These are phyloP conservation scores for Aphyosemion australe DNA, from an alignment of 2,113 vertebrate genomes.

Conservation along the genomic window DNA sequence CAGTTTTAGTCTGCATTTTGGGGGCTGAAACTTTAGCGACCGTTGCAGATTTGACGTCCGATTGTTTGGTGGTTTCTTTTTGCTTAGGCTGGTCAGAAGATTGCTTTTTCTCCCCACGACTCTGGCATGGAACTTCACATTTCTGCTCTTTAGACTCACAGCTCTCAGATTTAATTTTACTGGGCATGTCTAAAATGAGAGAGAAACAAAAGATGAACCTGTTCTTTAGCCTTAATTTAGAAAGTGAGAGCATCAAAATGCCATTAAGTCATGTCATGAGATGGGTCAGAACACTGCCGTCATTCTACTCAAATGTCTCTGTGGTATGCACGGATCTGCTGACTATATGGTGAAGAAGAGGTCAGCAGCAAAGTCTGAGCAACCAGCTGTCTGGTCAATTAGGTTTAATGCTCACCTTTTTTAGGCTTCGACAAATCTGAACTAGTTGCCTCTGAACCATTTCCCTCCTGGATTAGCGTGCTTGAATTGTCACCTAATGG, in stretches of 20 bases:
- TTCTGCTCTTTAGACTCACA: conserved; percentile 76
- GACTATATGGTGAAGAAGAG: conserved; percentile 4
- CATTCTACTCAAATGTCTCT: conserved; percentile 24
- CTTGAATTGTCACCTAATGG: conserved; percentile 87
- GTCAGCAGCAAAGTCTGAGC: neutral
- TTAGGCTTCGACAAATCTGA: conserved; percentile 73
- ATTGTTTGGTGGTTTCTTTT: conserved; percentile 13
- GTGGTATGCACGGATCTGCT: conserved; percentile 23
- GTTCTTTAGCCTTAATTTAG: neutral
- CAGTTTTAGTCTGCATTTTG: conserved; percentile 65
- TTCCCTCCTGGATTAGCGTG: conserved; percentile 81
- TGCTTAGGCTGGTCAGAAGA: conserved; percentile 18
- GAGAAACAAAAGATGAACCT: conserved; percentile 2
- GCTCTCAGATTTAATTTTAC: conserved; percentile 53
- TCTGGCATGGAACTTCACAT: conserved; percentile 53
- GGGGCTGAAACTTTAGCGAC: conserved; percentile 42
- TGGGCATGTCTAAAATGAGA: conserved; percentile 33
- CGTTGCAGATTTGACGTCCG: conserved; percentile 16
- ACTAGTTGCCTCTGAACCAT: conserved; percentile 77
- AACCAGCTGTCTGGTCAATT: neutral
- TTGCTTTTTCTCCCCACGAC: conserved; percentile 28
- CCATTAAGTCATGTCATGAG: conserved; percentile 52
- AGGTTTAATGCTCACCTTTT: conserved; percentile 73
- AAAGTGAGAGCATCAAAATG: conserved; percentile 4
- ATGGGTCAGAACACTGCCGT: conserved; percentile 27